phyloP scores from a whole-genome alignment of 2,113 vertebrate species.

The Mobula birostris region DNA sequence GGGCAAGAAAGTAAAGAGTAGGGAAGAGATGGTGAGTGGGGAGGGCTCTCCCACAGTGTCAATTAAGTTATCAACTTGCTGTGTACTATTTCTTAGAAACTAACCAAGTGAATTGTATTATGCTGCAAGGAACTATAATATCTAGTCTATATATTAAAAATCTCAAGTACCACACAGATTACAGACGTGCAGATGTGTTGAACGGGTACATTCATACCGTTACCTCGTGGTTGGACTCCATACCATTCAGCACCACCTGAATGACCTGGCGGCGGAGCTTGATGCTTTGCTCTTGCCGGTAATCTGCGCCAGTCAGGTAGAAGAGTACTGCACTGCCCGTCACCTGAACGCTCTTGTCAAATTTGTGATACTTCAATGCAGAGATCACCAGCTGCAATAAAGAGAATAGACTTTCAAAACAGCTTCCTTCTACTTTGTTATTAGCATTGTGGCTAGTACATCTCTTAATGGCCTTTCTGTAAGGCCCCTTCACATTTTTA shows the following conservation, averaged over 20 bases:
- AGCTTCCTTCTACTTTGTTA: background rate
- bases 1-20: no score
- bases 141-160: background rate
- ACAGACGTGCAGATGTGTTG: background rate
- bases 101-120: background rate
- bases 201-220: slow-evolving; percentile 61
- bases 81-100: background rate
- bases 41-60: background rate
- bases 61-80: background rate
- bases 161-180: background rate
- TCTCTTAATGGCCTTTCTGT: background rate
- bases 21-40: background rate
- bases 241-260: slow-evolving; percentile 91
- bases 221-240: slow-evolving; percentile 97
- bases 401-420: background rate
- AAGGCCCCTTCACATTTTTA: background rate
- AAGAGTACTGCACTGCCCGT: slow-evolving; percentile 88
- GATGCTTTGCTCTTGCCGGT: slow-evolving; percentile 83
- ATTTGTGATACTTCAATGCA: slow-evolving; percentile 89
- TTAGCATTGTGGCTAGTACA: background rate
- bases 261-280: slow-evolving; percentile 83
- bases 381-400: slow-evolving; percentile 78
- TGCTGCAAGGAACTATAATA: background rate
- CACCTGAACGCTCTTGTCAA: slow-evolving; percentile 93
- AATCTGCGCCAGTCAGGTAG: slow-evolving; percentile 92